Base-by-base conservation (phyloP, 2,113 vertebrate genomes). In the Hippolais icterina region DNA sequence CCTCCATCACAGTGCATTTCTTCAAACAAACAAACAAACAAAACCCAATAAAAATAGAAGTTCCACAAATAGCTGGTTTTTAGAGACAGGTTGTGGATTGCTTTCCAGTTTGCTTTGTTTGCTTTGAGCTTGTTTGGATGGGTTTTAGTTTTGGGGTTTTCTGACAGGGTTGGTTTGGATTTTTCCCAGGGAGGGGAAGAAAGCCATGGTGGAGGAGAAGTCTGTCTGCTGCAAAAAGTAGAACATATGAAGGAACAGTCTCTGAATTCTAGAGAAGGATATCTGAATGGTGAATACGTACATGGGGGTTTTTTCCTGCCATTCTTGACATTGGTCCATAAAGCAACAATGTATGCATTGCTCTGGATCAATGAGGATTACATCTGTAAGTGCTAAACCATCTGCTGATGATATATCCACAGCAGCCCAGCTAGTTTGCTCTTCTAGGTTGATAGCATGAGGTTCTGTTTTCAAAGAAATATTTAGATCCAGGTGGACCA, bases 151-250 rank as follows among this genome's bases (percentile, higher is more conserved):
- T 56, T 2, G 7, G 3, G 2, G 8, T 59, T 81, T 42, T 89
- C 42, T 25, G 9, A 4, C 4, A 15, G 12, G 9, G 5, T 52
- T 46, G 6, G 6, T 60, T 29, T n/a, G 3, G 0, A 15, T 75
- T 66, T 59, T 46, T 61, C 12, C 18, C 5, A 0, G 12, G 21
- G 9, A 27, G 6, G 8, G 6, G 12, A 9, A 39, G 39, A 31
- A 57, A 16, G 10, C 20, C 2, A 0, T 9, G 5, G 15, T 37
- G 16, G 3, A 2, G 31, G 6, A 69, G 22, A 77, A 9, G 11
- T 83, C 29, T 89, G 44, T 31, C 46, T 80, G 44, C 12, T 77
- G n/a, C 25, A 3, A 42, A 19, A 83, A 87, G 64, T 21, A 53
- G 64, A 94, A 53, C 1, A 3, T 29, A 53, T 11, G 42, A 78